These are phyloP conservation scores for Microctenopoma stevenorrisi DNA, from an alignment of 2,797 vertebrate genomes.

Conservation along the genomic window DNA sequence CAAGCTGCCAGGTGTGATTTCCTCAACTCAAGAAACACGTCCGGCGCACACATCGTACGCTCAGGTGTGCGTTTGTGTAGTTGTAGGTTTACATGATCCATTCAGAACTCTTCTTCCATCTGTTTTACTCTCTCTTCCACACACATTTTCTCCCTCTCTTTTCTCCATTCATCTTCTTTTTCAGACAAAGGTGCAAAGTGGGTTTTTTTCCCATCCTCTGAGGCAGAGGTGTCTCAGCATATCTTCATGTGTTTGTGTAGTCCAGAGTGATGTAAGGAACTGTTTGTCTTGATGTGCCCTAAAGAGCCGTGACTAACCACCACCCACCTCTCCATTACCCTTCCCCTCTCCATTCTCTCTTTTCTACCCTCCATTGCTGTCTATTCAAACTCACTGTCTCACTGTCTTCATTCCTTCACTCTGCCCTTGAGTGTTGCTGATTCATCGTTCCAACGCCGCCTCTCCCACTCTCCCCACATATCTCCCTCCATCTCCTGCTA, in stretches of 20 bases:
- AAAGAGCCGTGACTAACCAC: conserved; percentile 68
- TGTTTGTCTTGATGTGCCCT: conserved; percentile 59
- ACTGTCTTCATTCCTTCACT: conserved; percentile 43
- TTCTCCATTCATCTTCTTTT: not conserved
- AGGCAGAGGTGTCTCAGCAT: conserved; percentile 74
- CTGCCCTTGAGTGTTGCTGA: conserved; percentile 46
- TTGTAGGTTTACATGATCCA: conserved; percentile 20
- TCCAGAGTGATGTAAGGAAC: conserved; percentile 68
- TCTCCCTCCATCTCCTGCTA: not conserved
- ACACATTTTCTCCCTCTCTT: conserved; percentile 1
- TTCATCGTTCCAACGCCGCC: conserved; percentile 46
- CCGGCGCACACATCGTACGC: conserved; percentile 26
- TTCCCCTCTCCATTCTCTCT: conserved; percentile 25
- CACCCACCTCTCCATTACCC: conserved; percentile 39
- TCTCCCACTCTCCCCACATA: conserved; percentile 31
- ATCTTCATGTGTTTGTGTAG: conserved; percentile 62
- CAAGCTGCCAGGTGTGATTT: conserved; percentile 64
- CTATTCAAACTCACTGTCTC: conserved; percentile 55
- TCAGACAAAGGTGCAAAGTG: conserved; percentile 44
- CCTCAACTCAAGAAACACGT: conserved; percentile 50
- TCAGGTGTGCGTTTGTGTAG: conserved; percentile 6
- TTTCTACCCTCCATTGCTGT: conserved; percentile 53
- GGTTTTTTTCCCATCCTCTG: conserved; percentile 71
- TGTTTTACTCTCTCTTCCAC: conserved; percentile 8
- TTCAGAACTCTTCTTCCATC: conserved; percentile 26